Conservation (phyloP, 2,113 vertebrate species). For the Calyptommatus sinebrachiatus region DNA sequence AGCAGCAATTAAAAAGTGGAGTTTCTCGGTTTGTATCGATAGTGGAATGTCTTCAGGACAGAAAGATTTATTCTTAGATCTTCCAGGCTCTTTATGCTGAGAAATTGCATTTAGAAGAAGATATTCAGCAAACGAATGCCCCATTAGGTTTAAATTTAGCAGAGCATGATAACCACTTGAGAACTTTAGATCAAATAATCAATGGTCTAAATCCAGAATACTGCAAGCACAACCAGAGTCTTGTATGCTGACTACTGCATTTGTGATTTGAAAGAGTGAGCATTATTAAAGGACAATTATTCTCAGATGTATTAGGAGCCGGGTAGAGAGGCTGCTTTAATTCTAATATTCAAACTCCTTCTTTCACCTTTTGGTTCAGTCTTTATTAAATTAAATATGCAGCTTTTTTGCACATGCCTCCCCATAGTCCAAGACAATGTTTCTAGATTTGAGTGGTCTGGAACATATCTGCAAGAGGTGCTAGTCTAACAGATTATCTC, state of each 20-base stretch:
- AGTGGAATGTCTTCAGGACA: neutral
- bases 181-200: neutral
- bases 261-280: neutral
- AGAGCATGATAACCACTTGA: slow-evolving; percentile 1
- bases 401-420: neutral
- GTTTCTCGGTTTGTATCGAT: neutral
- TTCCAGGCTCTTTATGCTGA: neutral
- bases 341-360: neutral
- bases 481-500: too few relatives aligned
- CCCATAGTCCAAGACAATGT: neutral
- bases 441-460: neutral
- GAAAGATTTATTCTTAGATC: neutral
- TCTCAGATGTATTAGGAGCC: neutral
- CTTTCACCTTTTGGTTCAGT: neutral
- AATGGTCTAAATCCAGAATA: neutral
- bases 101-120: neutral
- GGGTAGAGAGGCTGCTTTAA: neutral
- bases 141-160: slow-evolving; percentile 8
- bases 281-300: neutral
- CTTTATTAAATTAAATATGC: neutral
- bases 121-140: neutral
- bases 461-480: neutral
- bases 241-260: neutral
- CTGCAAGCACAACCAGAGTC: neutral
- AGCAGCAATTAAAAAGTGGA: neutral